Evolutionary conservation across 2,888 invertebrate genomes (phyloP).

Genomic region (Beris chalybata): DNA sequence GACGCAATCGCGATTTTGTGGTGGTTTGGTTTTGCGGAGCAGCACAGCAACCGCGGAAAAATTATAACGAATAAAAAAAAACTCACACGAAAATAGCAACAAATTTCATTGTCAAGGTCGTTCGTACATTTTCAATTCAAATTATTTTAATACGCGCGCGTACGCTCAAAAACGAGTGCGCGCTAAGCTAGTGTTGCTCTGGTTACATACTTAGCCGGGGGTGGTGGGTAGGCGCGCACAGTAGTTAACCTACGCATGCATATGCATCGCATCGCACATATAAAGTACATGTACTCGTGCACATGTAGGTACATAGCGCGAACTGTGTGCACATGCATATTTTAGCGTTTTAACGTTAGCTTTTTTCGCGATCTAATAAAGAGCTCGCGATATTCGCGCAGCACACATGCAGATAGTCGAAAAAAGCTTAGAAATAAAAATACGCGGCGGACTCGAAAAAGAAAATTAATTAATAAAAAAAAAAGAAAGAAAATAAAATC

Average conservation of each 20-base stretch:
- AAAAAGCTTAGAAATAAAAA: slow-evolving; percentile 5
- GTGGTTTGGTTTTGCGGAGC: slow-evolving; percentile 24
- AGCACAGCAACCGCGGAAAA: slow-evolving; percentile 19
- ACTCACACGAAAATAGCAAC: too few relatives aligned
- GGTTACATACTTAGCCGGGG: slow-evolving; percentile 13
- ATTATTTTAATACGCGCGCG: slow-evolving; percentile 10
- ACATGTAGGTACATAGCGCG: slow-evolving; percentile 25
- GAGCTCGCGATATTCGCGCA: slow-evolving; percentile 4
- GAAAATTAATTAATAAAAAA: slow-evolving; percentile 4
- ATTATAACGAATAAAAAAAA: too few relatives aligned
- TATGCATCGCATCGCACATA: slow-evolving; percentile 28
- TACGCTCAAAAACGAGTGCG: slow-evolving; percentile 14
- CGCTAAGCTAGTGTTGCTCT: slow-evolving; percentile 1
- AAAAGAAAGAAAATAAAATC: slow-evolving; percentile 18
- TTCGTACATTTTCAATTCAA: slow-evolving; percentile 22
- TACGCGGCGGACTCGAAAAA: slow-evolving; percentile 1
- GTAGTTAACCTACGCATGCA: slow-evolving; percentile 34
- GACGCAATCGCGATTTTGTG: slow-evolving; percentile 19
- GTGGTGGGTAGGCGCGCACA: slow-evolving; percentile 1
- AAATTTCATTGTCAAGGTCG: slow-evolving; percentile 45
- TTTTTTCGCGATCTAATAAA: slow-evolving; percentile 22
- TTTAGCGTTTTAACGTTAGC: slow-evolving; percentile 13
- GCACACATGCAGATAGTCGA: background rate
- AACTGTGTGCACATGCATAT: slow-evolving; percentile 34
- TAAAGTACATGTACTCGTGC: background rate